Conservation (phyloP, 1,140 invertebrate genomes). For the Drosophila seguyi region DNA sequence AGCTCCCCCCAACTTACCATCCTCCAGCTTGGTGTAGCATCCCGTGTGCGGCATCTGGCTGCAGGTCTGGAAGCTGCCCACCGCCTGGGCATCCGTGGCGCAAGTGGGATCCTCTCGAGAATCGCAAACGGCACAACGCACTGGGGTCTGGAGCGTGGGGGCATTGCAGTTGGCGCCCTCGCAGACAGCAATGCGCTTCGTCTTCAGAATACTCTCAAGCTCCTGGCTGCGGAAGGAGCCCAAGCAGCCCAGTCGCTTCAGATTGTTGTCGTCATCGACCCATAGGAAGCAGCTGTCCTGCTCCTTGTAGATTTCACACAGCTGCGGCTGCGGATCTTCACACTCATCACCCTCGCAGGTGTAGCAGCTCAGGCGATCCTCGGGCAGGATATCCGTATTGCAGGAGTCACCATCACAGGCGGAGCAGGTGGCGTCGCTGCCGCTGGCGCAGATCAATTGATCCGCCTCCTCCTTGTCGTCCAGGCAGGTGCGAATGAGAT, state of each 20-base stretch:
- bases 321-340: constrained; percentile 46
- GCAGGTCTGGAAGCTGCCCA: constrained; percentile 57
- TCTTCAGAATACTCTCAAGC: constrained; percentile 63
- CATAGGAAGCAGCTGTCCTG: constrained; percentile 70
- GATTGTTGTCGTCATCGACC: constrained; percentile 64
- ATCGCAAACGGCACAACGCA: constrained; percentile 71
- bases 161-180: constrained; percentile 66
- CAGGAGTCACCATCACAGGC: constrained; percentile 58
- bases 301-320: constrained; percentile 66
- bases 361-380: constrained; percentile 64
- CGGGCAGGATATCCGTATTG: constrained; percentile 59
- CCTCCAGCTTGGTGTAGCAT: constrained; percentile 56
- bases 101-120: constrained; percentile 62
- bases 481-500: constrained; percentile 75
- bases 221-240: constrained; percentile 76
- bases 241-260: constrained; percentile 64
- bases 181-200: constrained; percentile 71
- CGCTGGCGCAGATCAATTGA: constrained; percentile 44
- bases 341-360: constrained; percentile 63
- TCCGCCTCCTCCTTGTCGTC: constrained; percentile 72
- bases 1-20: constrained; percentile 15
- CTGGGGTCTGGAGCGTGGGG: constrained; percentile 32
- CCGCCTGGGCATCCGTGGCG: constrained; percentile 53
- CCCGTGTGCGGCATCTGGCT: constrained; percentile 66
- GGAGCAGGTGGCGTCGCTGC: constrained; percentile 48